A percentile compares a stretch with the other conserved stretches of the same genome.
Conservation (phyloP, 2,113 vertebrate genomes). For the Microtus ochrogaster region DNA sequence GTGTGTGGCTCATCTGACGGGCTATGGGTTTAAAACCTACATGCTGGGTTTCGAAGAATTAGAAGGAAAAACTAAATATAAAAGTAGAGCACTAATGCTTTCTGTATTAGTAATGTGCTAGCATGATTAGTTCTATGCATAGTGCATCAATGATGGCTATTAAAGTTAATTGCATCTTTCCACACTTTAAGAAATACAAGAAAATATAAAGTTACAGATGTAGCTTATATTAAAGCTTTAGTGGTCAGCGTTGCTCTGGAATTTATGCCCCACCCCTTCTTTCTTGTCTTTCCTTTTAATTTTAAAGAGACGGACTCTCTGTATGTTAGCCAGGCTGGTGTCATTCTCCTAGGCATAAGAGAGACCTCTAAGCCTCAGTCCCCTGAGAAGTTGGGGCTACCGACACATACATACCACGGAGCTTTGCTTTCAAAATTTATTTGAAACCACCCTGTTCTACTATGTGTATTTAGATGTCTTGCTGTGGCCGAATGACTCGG, state of each 20-base stretch:
- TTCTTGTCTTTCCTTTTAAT: not conserved
- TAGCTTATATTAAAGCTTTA: rapidly evolving
- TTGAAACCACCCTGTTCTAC: rapidly evolving
- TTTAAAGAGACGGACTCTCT: not conserved
- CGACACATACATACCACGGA: not conserved
- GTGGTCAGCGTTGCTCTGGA: not conserved
- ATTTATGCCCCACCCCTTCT: not conserved
- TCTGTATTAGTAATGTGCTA: not conserved
- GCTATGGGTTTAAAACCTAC: not conserved
- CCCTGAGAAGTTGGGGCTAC: not conserved
- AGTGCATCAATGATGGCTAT: not conserved
- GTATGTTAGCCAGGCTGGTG: not conserved
- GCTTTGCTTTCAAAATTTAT: not conserved
- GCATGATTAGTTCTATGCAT: not conserved
- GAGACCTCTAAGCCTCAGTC: not conserved
- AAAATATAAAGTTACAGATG: not conserved
- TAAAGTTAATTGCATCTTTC: not conserved
- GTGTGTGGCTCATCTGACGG: too few species aligned
- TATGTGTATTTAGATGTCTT: not conserved
- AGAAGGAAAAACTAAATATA: not conserved
- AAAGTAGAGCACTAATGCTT: rapidly evolving
- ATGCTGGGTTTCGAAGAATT: not conserved
- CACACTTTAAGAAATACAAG: not conserved
- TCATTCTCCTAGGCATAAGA: too few species aligned
- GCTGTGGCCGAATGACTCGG: not conserved